Conservation (phyloP, 2,797 vertebrate genomes). For the Aphelocoma californica region DNA sequence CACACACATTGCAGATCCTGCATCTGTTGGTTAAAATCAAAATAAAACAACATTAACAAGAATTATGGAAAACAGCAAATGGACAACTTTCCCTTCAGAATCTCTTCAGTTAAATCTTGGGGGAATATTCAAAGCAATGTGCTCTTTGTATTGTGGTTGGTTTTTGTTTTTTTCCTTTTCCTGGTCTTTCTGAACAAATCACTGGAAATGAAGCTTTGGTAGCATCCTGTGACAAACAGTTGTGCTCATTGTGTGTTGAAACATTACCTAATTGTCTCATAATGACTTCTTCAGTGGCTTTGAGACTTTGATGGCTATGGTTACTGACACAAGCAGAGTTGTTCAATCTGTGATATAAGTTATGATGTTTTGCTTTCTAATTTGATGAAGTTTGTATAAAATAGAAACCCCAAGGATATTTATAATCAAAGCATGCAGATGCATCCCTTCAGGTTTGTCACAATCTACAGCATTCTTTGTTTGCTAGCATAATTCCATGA, state of each 20-base stretch:
- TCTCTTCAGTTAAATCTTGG: not conserved
- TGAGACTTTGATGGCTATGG: not conserved
- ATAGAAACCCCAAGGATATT: not conserved
- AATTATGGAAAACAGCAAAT: not conserved
- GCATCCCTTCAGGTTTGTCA: not conserved
- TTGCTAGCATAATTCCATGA: not conserved
- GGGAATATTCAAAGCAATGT: not conserved
- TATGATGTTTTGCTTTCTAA: not conserved
- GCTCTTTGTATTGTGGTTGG: not conserved
- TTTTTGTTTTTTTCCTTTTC: not conserved
- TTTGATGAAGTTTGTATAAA: not conserved
- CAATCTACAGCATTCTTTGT: not conserved
- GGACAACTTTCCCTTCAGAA: slow-evolving; percentile 10
- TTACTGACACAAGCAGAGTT: not conserved
- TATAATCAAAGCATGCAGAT: not conserved
- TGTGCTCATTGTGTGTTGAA: not conserved
- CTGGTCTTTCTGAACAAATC: not conserved
- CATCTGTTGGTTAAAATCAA: slow-evolving; percentile 13
- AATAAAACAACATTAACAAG: not conserved
- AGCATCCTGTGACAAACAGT: not conserved
- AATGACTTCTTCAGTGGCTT: not conserved
- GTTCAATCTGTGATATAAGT: not conserved
- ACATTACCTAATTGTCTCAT: not conserved
- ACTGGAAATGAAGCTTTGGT: not conserved
- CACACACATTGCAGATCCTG: not conserved